phyloP scores from a whole-genome alignment of 2,113 vertebrate genomes.

The Atlantisia rogersi region DNA sequence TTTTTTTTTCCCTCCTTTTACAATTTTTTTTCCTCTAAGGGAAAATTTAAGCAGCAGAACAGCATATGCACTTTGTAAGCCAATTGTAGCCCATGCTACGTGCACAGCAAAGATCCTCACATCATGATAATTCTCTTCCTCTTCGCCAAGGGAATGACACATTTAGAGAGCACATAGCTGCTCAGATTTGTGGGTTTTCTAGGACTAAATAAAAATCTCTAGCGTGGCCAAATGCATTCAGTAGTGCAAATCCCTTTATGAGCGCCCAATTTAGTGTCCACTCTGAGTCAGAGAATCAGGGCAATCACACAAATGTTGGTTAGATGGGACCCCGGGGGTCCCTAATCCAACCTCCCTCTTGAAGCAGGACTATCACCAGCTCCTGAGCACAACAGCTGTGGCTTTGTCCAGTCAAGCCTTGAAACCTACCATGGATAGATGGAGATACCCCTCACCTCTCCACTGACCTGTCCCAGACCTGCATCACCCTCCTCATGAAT shows the following conservation, averaged over 20 bases:
- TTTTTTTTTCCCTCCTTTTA: not conserved
- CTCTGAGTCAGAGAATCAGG: not conserved
- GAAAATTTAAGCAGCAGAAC: slow-evolving; percentile 5
- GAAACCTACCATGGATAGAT: not conserved
- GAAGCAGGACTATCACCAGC: not conserved
- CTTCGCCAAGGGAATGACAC: not conserved
- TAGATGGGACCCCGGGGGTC: not conserved
- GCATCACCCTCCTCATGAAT: not conserved
- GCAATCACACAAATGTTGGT: not conserved
- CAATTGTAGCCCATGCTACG: not conserved
- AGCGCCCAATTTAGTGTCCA: slow-evolving; percentile 3
- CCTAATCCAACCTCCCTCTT: not conserved
- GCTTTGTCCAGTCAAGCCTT: not conserved
- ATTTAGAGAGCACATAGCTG: slow-evolving; percentile 1
- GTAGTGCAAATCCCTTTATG: slow-evolving; percentile 27
- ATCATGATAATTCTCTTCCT: not conserved
- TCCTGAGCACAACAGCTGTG: not conserved
- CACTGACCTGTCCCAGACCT: not conserved
- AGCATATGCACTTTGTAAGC: not conserved
- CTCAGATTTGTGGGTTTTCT: slow-evolving; percentile 44
- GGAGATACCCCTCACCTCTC: not conserved
- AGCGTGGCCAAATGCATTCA: not conserved
- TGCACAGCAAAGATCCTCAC: not conserved
- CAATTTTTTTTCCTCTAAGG: not conserved
- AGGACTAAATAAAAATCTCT: slow-evolving; percentile 50